Evolutionary conservation across 2,888 invertebrate species (phyloP), one percentile per base, ranked within the genome.

Genomic region (Calameuta pallipes): DNA sequence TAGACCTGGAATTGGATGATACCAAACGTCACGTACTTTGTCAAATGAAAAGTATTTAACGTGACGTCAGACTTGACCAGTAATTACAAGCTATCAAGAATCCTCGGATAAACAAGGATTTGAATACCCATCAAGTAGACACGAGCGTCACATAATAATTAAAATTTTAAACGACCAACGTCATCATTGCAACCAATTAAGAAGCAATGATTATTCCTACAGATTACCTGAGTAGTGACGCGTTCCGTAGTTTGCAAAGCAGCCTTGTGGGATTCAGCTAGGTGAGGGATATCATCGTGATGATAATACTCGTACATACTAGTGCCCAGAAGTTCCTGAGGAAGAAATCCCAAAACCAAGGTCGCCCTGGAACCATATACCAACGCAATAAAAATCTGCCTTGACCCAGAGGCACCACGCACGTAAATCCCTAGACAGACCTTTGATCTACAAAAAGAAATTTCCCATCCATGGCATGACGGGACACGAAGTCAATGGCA

Each of bases 281-380:
- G 93, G 0, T 94, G 93, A 9, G 94, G 93, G 80, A 98, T 95
- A 89, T 97, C 97, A 70, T 96, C 95, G 78, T 95, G 95, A 86
- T 96, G 95, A 88, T 96, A 97, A 92, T 98, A 97, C 92, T 98
- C 98, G 91, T 98, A 98, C 93, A 98, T 95, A 85, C 97, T 97
- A 15, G 97, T 97, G 69, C 98, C 98, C 34, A 98, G 92, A 75
- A 98, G 92, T 92, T 98, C 98, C 92, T 98, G 98, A 1, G 98
- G 98, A 78, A 98, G 93, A 92, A 96, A 98, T 1, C 98, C 98
- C 80, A 98, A 93, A 68, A 97, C 96, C 82, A 97, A 91, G 2
- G 98, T 98, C 36, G 97, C 97, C 90, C 98, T 97, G 92, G 37
- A 92, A 91, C 41, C 41, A 15, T 13, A 41, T 15, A 41, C 1